A percentile compares a stretch with the other conserved stretches of the same genome.
Conservation (phyloP, 2,888 invertebrate genomes). For the Drosophila bunnanda region DNA sequence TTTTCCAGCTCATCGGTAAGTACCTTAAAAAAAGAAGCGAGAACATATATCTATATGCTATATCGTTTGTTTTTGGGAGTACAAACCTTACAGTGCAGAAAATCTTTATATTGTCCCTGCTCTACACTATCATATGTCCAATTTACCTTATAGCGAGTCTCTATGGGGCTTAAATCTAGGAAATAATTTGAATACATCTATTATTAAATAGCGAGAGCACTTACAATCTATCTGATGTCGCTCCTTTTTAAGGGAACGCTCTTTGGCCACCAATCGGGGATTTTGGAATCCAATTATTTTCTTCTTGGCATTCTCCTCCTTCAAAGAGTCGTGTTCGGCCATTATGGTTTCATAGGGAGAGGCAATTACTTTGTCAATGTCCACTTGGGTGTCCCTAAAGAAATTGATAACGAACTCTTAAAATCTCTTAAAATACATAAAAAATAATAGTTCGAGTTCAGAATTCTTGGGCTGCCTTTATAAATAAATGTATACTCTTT, state of each 20-base stretch:
- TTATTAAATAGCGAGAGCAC: background rate
- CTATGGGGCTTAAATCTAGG: constrained; percentile 51
- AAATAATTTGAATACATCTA: background rate
- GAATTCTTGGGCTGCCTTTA: no score
- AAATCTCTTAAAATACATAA: no score
- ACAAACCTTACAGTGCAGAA: constrained; percentile 22
- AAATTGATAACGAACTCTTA: background rate
- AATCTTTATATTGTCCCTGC: constrained; percentile 23
- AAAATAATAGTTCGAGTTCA: no score
- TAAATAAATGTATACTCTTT: no score
- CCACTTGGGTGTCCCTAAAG: constrained; percentile 28
- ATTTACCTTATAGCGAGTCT: constrained; percentile 53
- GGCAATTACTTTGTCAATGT: constrained; percentile 15
- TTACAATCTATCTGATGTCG: constrained; percentile 44
- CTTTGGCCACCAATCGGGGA: constrained; percentile 13
- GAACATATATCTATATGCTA: background rate
- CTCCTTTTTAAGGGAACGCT: constrained; percentile 15
- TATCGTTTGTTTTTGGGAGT: no score
- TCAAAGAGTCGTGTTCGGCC: constrained; percentile 19
- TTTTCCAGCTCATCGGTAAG: constrained; percentile 26
- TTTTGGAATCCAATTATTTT: constrained; percentile 14
- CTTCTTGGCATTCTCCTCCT: constrained; percentile 5
- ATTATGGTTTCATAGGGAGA: constrained; percentile 25
- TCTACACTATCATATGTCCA: constrained; percentile 40
- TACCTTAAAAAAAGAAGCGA: background rate